Evolutionary conservation across 1,140 invertebrate genomes (phyloP).

Genomic region (Chironomus striatipennis): DNA sequence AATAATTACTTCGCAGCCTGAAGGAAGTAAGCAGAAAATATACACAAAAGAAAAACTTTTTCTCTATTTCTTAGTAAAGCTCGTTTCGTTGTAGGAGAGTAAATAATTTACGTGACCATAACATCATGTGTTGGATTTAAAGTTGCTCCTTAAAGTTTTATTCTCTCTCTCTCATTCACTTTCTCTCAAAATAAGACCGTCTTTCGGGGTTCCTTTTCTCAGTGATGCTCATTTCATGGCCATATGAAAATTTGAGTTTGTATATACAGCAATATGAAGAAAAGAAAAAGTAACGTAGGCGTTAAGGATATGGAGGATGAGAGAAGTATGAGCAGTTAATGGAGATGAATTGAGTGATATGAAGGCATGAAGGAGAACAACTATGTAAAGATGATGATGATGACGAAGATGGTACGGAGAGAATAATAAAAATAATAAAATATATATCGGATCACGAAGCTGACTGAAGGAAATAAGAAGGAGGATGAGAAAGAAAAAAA

Average conservation of each 20-base stretch:
- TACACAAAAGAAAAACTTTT: too few species aligned
- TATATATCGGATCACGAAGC: not conserved
- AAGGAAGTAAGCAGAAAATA: too few species aligned
- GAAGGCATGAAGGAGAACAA: not conserved
- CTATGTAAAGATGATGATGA: not conserved
- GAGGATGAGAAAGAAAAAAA: not conserved
- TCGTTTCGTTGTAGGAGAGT: too few species aligned
- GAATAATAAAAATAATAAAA: not conserved
- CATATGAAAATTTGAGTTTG: too few species aligned
- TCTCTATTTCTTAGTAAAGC: too few species aligned
- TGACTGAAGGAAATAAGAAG: not conserved
- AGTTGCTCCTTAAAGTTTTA: too few species aligned
- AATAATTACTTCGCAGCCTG: too few species aligned
- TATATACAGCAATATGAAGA: too few species aligned
- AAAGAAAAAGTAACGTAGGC: not conserved
- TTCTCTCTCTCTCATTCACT: too few species aligned
- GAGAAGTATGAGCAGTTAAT: not conserved
- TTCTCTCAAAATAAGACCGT: too few species aligned
- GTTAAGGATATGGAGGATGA: not conserved
- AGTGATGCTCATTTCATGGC: not conserved
- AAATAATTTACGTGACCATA: too few species aligned
- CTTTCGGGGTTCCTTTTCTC: not conserved
- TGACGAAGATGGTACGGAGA: not conserved
- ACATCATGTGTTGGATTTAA: too few species aligned
- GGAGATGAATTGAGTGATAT: not conserved